Base-by-base conservation (phyloP, 2,888 invertebrate species). In the Mystacides longicornis region DNA sequence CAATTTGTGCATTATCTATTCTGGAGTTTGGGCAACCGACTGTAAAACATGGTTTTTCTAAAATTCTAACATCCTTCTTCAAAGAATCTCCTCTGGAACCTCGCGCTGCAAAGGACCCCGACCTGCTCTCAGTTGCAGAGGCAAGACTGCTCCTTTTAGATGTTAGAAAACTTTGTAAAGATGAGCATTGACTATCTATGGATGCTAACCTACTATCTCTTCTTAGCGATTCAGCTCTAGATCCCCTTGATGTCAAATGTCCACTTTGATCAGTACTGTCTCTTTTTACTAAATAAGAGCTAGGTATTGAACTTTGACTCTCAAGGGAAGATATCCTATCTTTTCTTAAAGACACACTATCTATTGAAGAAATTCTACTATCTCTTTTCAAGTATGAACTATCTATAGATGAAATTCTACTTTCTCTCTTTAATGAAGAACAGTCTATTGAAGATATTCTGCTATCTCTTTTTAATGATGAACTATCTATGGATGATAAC, bases 361-460 rank as follows among this genome's bases (percentile, higher is more conserved):
- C 60, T 18, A 59, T 49, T 14, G 59, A 61, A 7, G 59, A 61
- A 23, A 59, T 23, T 33, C 57, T 58, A 3, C 52, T 56, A 20
- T 58, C 60, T 46, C 58, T 55, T 51, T 58, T 60, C 1, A 52
- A 45, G 2, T 51, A 57, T 27, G 56, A 55, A 23, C 50, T 54
- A 31, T 55, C 55, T 18, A 55, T 21, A 1, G 55, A 55, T 47
- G 51, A 55, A 2, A 55, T 33, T 23, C 55, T 55, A n/a, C 43
- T 55, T 18, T 51, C 46, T 22, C 23, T 20, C 16, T 42, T 51
- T 5, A 42, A 7, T 9, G 23, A n/a, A n/a, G 48, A 23, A 22
- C 60, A 59, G 16, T 61, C 60, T 18, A 59, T 49, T 7, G 59
- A 61, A 14, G 59, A 61, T 43, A 59, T 23, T 33, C 57, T 58